A percentile compares a stretch with the other conserved stretches of the same genome.
phyloP scores from a whole-genome alignment of 2,888 invertebrate species.

The Eudasyphora cyanicolor region DNA sequence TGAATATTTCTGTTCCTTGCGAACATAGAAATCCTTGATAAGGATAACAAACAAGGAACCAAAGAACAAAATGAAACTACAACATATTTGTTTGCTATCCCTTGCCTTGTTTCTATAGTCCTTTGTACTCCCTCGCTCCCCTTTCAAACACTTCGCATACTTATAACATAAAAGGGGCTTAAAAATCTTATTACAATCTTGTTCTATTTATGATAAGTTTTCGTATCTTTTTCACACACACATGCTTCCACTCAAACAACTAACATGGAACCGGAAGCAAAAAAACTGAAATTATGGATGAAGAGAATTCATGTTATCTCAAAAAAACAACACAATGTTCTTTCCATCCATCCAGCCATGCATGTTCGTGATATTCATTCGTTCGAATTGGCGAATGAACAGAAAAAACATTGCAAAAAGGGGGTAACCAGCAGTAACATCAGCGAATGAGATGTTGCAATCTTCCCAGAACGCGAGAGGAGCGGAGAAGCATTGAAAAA shows the following conservation, averaged over 20 bases:
- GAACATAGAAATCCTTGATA: neutral
- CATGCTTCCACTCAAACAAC: constrained; percentile 28
- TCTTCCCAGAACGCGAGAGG: constrained; percentile 31
- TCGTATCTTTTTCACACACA: constrained; percentile 27
- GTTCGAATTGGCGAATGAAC: no score
- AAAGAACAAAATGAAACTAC: constrained; percentile 36
- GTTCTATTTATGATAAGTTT: constrained; percentile 61
- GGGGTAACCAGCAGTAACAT: neutral
- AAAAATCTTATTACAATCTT: constrained; percentile 64
- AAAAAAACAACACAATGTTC: constrained; percentile 23
- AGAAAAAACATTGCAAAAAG: no score
- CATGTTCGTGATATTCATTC: constrained; percentile 13
- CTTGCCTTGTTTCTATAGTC: neutral
- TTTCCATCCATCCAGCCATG: no score
- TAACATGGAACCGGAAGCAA: constrained; percentile 28
- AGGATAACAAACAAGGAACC: neutral
- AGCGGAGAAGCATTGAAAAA: neutral
- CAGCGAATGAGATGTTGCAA: constrained; percentile 48
- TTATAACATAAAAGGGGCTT: constrained; percentile 64
- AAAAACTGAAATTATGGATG: no score
- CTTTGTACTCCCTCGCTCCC: neutral
- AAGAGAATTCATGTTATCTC: constrained; percentile 53
- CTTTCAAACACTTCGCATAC: constrained; percentile 15
- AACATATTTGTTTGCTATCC: constrained; percentile 3
- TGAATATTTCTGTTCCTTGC: neutral